These are phyloP conservation scores for Eupleurogrammus muticus DNA, from an alignment of 2,797 vertebrate species.

Conservation along the genomic window DNA sequence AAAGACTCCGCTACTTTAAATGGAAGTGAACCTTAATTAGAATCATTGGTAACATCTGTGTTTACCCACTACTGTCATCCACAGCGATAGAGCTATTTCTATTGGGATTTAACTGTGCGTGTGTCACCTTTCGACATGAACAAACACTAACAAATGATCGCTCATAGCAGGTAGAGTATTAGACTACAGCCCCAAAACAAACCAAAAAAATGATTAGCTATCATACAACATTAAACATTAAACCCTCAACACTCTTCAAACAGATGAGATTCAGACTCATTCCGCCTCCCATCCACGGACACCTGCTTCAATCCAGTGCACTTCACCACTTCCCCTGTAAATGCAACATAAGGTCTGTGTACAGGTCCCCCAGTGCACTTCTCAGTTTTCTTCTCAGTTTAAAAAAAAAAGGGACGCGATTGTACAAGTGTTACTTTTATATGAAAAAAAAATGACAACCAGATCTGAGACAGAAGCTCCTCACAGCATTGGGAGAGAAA, in stretches of 20 bases:
- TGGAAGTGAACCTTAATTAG: no score
- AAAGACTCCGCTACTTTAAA: no score
- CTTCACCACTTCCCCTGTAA: constrained; percentile 1
- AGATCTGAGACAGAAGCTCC: constrained; percentile 33
- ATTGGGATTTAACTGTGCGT: not conserved
- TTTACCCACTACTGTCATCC: not conserved
- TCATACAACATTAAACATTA: constrained; percentile 6
- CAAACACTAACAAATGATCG: constrained; percentile 5
- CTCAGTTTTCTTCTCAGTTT: constrained; percentile 18
- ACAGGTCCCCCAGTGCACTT: constrained; percentile 6
- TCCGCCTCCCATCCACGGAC: not conserved
- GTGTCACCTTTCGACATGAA: constrained; percentile 9
- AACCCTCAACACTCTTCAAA: not conserved
- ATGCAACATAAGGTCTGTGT: constrained; percentile 6
- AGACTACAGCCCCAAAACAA: not conserved
- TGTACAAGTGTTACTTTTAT: constrained; percentile 38
- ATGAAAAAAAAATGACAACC: constrained; percentile 22
- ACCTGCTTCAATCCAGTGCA: not conserved
- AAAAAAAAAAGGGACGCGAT: constrained; percentile 28
- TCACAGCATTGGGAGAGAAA: constrained; percentile 9
- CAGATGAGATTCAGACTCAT: not conserved
- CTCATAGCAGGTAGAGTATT: not conserved
- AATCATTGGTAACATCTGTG: no score
- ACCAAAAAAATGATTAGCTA: not conserved
- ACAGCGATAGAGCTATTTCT: not conserved